Base-by-base conservation (phyloP, 2,797 vertebrate species). In the Sebastes taczanowskii region DNA sequence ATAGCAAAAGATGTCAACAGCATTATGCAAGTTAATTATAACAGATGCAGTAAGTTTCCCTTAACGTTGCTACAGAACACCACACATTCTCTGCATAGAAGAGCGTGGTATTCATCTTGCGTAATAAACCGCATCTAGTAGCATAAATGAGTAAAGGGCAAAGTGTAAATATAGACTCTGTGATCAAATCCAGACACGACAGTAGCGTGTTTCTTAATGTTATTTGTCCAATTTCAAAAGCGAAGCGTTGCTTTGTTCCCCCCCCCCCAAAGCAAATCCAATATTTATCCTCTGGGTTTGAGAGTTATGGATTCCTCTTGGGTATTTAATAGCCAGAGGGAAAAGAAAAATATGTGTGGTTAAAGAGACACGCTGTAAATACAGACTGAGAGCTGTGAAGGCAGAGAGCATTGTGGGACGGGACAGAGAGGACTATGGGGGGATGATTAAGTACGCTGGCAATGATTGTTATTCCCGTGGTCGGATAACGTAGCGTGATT, bases 351-450 rank as follows among this genome's bases (percentile, higher is more conserved):
- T 74, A 69, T 74, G 74, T 85, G 88, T 2, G 68, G 77, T 81
- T 62, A 58, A 70, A 71, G 66, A 85, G 34, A 63, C 7, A 70
- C 30, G 53, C 52, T 30, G 76, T 66, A 82, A 78, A 63, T 80
- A 58, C 76, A 78, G 80, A 72, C 75, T 30, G 58, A 71, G 49
- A 71, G 49, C 46, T 29, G 71, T 34, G 52, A 80, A 29, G 74
- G 65, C 81, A 74, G 61, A 62, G 67, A 58, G 76, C 78, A 78
- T 84, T 83, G 75, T 85, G 85, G 78, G 78, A 78, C 2, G 18
- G 58, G 62, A 71, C 25, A 27, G 42, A 14, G 59, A 22, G 59
- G 58, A 78, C 62, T 56, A 42, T 62, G 72, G 59, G 66, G 59
- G 59, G 67, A 67, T 79, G 82, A 89, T 82, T 65, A 65, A 80